Conservation (phyloP, 2,797 vertebrate genomes). For the Psittacula echo region DNA sequence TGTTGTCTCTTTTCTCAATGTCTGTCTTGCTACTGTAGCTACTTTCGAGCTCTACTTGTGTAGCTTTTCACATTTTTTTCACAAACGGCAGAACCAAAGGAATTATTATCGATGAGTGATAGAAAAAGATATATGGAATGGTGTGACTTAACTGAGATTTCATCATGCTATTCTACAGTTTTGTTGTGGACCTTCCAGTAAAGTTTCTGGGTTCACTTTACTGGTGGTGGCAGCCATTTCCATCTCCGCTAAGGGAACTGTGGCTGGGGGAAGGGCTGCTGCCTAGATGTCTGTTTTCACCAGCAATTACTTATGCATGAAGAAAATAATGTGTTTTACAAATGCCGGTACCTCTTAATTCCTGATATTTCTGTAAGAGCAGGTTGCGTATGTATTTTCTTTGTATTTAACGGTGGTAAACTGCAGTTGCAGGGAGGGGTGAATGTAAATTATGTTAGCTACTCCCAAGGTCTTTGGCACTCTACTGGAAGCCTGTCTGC, state of each 20-base stretch:
- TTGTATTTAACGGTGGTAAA: background rate
- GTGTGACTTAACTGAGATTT: background rate
- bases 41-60: background rate
- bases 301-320: background rate
- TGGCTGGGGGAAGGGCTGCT: background rate
- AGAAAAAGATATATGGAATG: background rate
- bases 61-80: background rate
- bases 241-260: background rate
- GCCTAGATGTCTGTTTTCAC: background rate
- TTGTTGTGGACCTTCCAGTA: background rate
- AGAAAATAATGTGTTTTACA: background rate
- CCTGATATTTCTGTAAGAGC: background rate
- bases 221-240: background rate
- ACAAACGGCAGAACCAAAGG: background rate
- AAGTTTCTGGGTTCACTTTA: background rate
- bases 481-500: background rate
- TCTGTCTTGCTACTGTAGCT: background rate
- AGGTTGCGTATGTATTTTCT: background rate
- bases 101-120: background rate
- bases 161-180: background rate
- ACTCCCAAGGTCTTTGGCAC: background rate
- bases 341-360: background rate
- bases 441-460: background rate
- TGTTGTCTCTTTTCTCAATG: background rate
- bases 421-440: background rate